Evolutionary conservation across 2,113 vertebrate genomes (phyloP).

Genomic region (Notiomystis cincta): DNA sequence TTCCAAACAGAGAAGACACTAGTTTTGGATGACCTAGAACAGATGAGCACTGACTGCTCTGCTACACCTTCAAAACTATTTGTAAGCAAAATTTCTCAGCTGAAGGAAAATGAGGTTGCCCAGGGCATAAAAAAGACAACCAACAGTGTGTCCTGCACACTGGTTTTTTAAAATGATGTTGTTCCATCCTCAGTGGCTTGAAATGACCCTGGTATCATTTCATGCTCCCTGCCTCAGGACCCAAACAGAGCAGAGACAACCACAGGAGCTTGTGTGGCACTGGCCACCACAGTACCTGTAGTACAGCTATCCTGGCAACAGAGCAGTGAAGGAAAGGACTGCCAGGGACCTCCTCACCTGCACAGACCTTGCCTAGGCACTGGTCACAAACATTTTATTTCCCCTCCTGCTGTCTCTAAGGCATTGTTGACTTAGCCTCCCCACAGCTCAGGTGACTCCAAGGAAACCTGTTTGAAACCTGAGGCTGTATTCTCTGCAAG

Average conservation of each 20-base stretch:
- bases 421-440: background rate
- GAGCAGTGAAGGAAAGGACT: background rate
- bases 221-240: background rate
- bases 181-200: background rate
- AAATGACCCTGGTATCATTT: background rate
- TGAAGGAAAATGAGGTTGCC: background rate
- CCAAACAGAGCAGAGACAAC: background rate
- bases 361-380: background rate
- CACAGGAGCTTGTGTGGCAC: fast-evolving
- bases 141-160: background rate
- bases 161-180: fast-evolving
- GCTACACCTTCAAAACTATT: background rate
- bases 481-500: background rate
- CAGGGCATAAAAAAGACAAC: background rate
- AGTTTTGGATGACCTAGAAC: background rate
- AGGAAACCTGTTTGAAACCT: background rate
- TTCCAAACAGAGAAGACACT: background rate
- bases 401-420: background rate
- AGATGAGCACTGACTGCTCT: background rate
- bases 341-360: background rate
- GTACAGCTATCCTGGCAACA: background rate
- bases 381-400: background rate
- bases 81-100: background rate
- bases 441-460: fast-evolving
- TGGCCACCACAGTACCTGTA: background rate